Evolutionary conservation across 1,140 invertebrate genomes (phyloP), one percentile per base, ranked within the genome.

Genomic region (Dinoponera quadriceps): DNA sequence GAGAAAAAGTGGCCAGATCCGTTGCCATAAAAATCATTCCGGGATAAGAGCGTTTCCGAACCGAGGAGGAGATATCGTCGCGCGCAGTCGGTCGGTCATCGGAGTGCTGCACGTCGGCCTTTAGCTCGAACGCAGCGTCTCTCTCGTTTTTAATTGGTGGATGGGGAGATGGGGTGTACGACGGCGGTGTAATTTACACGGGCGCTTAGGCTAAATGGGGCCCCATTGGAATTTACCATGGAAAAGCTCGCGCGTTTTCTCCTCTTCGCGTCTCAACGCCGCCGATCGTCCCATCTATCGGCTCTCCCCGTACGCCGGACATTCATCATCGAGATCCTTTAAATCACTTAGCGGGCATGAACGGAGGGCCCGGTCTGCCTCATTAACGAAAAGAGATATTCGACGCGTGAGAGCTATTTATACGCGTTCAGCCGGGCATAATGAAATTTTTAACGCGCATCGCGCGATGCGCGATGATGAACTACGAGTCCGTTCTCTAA

Each of bases 351-450:
- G 29, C 13, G 65, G 74, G 20, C 69, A 51, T 44, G 54, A 62
- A 72, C 55, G 59, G 75, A 82, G n/a, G n/a, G 59, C 44, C 59
- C 44, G 57, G 55, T 44, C 55, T 44, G 59, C 80, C n/a, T 72
- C 80, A 82, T 82, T 72, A 72, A 75, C 80, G 80, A 82, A 82
- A 82, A 72, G 59, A 60, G 80, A 82, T 73, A 82, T 73, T 75
- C 65, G 75, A 80, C 75, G 65, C 65, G 75, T 33, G 65, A 69
- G 55, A 44, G 63, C 22, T 38, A 78, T 78, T 69, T 69, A 69
- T 69, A 57, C 51, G 49, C 22, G 49, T 66, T 78, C 75, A 77
- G n/a, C 25, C 48, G 63, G 65, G 51, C n/a, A 48, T 71, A 80
- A 77, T 29, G 74, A 77, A 80, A 33, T 80, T 80, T 80, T 80